Base-by-base conservation (phyloP, 30 jellyfish, hydroid and myxozoan species). In the Rhopilema esculentum region DNA sequence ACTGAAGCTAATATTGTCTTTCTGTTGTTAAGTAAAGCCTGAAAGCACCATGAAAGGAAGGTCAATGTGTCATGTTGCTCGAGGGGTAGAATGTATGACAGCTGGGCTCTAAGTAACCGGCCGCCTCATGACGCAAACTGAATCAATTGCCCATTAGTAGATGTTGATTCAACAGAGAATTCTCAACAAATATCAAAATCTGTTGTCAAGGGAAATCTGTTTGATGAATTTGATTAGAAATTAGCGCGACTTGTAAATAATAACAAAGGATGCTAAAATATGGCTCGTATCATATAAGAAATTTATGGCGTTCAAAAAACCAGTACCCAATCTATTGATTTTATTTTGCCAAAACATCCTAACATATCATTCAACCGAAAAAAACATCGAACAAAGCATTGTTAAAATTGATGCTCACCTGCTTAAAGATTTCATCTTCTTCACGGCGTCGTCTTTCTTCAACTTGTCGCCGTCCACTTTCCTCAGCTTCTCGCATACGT, bases 401-500 rank as follows among this genome's bases (percentile, higher is more conserved):
- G n/a, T n/a, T 40, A 12, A 32, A 67, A 8, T n/a, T 51, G 17
- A 0, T 74, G 50, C 96, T 27, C 63, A 90, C 99, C 87, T 95
- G 99, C 83, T 88, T 95, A 82, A 95, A 95, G 19, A 95, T 85
- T 82, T 90, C 99, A 78, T 95, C 99, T 89, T 95, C 99, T 82
- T 95, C 99, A 76, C 97, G 87, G 81, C 99, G 92, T 74, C 99
- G 74, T 79, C 99, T 95, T 86, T 95, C 99, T 80, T 95, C 99
- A 69, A 95, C 85, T 84, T 95, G 99, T 75, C 99, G 76, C 83
- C 94, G 30, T 48, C 99, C 99, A 65, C 99, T 95, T 72, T 95
- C 99, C 75, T 90, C 99, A 48, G 99, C 99, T 90, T 95, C 99
- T 40, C 97, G 97, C 89, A 95, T 61, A 57, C 99, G 97, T 66